Conservation (phyloP, 2,888 invertebrate species). For the Laothoe populi region DNA sequence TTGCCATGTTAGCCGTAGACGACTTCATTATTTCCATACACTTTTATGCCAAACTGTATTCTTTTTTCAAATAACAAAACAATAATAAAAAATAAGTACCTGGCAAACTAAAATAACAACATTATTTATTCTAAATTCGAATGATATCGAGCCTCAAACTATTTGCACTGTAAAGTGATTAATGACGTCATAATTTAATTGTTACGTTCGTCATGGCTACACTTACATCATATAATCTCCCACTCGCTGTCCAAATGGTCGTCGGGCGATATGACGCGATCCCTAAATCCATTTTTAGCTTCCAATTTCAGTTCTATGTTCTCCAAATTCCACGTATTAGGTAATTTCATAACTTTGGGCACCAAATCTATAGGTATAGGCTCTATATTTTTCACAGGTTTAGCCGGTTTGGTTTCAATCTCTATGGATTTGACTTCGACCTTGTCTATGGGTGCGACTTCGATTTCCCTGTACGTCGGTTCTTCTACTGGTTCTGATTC, state of each 20-base stretch:
- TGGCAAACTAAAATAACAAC: too few species aligned
- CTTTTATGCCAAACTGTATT: too few species aligned
- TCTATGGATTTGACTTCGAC: slow-evolving; percentile 28
- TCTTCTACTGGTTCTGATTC: not conserved
- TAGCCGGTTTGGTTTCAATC: slow-evolving; percentile 34
- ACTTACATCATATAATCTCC: slow-evolving; percentile 72
- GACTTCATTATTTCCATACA: too few species aligned
- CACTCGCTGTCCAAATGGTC: slow-evolving; percentile 74
- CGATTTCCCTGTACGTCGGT: slow-evolving; percentile 31
- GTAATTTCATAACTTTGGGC: slow-evolving; percentile 80
- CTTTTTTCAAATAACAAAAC: too few species aligned
- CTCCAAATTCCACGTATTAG: slow-evolving; percentile 85
- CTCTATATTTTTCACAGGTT: slow-evolving; percentile 35
- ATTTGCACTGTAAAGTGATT: not conserved
- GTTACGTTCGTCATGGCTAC: not conserved
- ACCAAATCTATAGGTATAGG: slow-evolving; percentile 59
- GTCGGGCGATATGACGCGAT: slow-evolving; percentile 66
- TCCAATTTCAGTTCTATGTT: slow-evolving; percentile 74
- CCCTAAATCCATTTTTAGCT: slow-evolving; percentile 58
- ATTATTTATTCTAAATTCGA: not conserved
- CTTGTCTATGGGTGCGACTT: slow-evolving; percentile 30
- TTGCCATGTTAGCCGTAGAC: too few species aligned
- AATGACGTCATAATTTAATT: not conserved
- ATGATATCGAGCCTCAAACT: not conserved
- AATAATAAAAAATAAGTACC: too few species aligned